Evolutionary conservation across 2,888 invertebrate species (phyloP).

Genomic region (Xanthia togata): DNA sequence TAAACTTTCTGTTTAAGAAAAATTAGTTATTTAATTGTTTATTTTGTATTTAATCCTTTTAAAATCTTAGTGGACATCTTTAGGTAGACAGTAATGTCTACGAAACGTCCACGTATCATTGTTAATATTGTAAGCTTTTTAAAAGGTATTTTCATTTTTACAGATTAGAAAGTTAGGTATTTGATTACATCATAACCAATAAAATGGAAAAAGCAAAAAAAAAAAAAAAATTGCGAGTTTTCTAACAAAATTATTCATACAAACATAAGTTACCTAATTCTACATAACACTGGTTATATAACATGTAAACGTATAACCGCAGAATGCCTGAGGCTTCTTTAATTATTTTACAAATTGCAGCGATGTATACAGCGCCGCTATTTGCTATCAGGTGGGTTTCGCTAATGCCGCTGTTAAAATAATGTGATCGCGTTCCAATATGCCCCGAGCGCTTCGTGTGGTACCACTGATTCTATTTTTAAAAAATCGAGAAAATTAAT

Average conservation of each 20-base stretch:
- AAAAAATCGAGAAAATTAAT: not conserved
- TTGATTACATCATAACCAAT: not conserved
- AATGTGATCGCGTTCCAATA: conserved; percentile 54
- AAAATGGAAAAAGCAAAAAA: not conserved
- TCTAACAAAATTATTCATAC: conserved; percentile 39
- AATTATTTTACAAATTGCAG: conserved; percentile 63
- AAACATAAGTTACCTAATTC: conserved; percentile 56
- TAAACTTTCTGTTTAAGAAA: not conserved
- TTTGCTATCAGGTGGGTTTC: conserved; percentile 53
- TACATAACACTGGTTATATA: conserved; percentile 50
- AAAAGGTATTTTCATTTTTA: no score
- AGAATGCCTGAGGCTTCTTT: conserved; percentile 58
- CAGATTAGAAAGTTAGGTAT: not conserved
- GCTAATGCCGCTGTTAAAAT: conserved; percentile 57
- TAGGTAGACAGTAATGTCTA: not conserved
- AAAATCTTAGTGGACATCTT: not conserved
- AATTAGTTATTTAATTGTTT: not conserved
- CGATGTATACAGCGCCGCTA: conserved; percentile 42
- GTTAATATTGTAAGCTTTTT: not conserved
- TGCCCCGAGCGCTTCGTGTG: conserved; percentile 37
- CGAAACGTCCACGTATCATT: not conserved
- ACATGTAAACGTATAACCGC: conserved; percentile 29
- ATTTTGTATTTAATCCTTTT: not conserved
- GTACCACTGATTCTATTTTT: conserved; percentile 36
- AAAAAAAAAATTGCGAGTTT: conserved; percentile 8